Evolutionary conservation across 2,113 vertebrate species (phyloP).

Genomic region (Cheilinus undulatus): DNA sequence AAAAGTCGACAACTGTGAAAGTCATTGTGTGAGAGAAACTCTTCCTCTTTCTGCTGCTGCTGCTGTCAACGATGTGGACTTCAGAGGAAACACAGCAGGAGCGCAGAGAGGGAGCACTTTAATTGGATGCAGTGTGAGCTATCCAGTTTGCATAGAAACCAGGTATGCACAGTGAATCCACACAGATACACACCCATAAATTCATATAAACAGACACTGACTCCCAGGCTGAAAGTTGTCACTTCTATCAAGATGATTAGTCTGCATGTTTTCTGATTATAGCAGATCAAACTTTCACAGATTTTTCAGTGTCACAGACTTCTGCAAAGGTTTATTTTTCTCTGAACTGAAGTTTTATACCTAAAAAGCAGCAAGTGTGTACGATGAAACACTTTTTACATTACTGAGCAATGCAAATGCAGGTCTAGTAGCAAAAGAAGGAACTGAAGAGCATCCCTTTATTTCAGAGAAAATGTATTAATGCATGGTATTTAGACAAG

Average conservation of each 20-base stretch:
- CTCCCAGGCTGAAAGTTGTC: constrained; percentile 6
- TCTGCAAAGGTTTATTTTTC: not conserved
- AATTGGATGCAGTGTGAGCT: constrained; percentile 55
- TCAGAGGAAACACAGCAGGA: constrained; percentile 56
- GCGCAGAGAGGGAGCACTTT: constrained; percentile 41
- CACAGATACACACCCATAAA: not conserved
- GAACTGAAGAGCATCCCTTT: too few species aligned
- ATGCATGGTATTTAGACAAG: too few species aligned
- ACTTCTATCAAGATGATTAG: constrained; percentile 12
- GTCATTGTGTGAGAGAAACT: constrained; percentile 37
- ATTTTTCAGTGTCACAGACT: not conserved
- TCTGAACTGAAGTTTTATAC: not conserved
- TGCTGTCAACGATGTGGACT: constrained; percentile 59
- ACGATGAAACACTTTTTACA: not conserved
- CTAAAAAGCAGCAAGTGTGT: not conserved
- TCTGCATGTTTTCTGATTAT: constrained; percentile 27
- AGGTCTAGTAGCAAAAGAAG: too few species aligned
- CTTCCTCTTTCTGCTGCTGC: constrained; percentile 10
- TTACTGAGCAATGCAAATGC: not conserved
- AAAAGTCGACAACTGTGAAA: constrained; percentile 50
- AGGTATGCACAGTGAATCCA: constrained; percentile 8
- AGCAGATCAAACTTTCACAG: constrained; percentile 16
- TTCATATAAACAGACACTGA: not conserved
- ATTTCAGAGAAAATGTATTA: too few species aligned
- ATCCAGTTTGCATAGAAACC: constrained; percentile 46